Conservation (phyloP, 2,113 vertebrate genomes). For the Lagopus leucura region DNA sequence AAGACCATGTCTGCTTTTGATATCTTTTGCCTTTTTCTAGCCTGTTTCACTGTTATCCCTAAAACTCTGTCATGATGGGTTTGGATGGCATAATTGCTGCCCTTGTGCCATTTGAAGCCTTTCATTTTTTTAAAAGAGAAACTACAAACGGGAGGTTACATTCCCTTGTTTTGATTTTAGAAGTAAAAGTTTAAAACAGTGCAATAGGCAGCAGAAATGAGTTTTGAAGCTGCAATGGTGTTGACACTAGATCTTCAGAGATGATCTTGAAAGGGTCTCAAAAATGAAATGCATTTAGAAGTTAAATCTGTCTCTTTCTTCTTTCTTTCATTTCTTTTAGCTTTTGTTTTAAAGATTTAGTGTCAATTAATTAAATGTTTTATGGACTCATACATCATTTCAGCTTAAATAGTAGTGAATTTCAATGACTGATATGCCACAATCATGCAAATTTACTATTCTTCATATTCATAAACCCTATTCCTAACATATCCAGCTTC, state of each 20-base stretch:
- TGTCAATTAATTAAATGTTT: conserved; percentile 57
- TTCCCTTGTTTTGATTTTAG: conserved; percentile 40
- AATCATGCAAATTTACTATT: conserved; percentile 59
- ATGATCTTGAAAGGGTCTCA: conserved; percentile 38
- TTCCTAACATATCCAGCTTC: conserved; percentile 45
- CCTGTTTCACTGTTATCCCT: background rate
- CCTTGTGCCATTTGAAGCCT: conserved; percentile 25
- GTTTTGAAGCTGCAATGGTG: conserved; percentile 23
- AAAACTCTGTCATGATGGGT: background rate
- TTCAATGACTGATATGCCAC: conserved; percentile 40
- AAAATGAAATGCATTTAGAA: conserved; percentile 44
- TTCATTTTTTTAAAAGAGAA: conserved; percentile 38
- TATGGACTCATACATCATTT: conserved; percentile 34
- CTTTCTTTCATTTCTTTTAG: background rate
- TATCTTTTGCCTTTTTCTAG: conserved; percentile 7
- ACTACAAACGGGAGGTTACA: background rate
- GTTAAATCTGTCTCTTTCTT: background rate
- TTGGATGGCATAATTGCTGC: conserved; percentile 20
- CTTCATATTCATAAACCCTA: conserved; percentile 66
- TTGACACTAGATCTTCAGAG: conserved; percentile 33
- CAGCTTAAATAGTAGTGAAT: conserved; percentile 56
- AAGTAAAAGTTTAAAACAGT: conserved; percentile 32
- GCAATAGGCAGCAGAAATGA: conserved; percentile 2
- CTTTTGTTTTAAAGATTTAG: conserved; percentile 26
- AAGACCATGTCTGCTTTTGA: background rate